phyloP scores from a whole-genome alignment of 2,888 invertebrate species.

The Erebia aethiops region DNA sequence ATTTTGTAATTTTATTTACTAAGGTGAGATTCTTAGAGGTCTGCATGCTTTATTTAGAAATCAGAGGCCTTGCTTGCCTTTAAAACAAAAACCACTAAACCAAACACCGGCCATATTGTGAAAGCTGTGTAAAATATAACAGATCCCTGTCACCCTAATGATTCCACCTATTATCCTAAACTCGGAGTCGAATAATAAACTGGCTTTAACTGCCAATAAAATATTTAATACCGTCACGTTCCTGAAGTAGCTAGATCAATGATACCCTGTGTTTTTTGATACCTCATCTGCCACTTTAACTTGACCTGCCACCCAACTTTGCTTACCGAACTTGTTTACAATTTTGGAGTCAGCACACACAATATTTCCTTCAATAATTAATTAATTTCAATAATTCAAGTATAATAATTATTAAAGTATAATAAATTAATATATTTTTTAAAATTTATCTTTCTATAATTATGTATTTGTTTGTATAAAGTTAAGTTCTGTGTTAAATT shows the following conservation, averaged over 20 bases:
- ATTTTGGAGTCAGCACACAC: conserved; percentile 15
- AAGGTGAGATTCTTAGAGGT: too few relatives aligned
- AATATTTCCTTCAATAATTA: not conserved
- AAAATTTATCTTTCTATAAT: too few relatives aligned
- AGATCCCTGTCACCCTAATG: conserved; percentile 66
- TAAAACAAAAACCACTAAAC: conserved; percentile 16
- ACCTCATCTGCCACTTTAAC: conserved; percentile 49
- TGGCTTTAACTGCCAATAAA: conserved; percentile 76
- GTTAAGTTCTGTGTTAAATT: too few relatives aligned
- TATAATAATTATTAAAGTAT: too few relatives aligned
- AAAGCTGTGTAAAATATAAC: conserved; percentile 50
- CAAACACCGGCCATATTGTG: conserved; percentile 23
- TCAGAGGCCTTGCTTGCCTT: not conserved
- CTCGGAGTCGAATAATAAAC: conserved; percentile 72
- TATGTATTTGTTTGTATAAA: too few relatives aligned
- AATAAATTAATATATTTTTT: too few relatives aligned
- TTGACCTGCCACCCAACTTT: conserved; percentile 42
- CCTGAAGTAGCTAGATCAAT: conserved; percentile 66
- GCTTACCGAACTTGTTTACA: conserved; percentile 13
- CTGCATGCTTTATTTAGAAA: too few relatives aligned
- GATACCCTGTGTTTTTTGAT: conserved; percentile 64
- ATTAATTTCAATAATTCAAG: too few relatives aligned
- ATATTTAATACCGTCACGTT: conserved; percentile 73
- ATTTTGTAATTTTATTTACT: too few relatives aligned
- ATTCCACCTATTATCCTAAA: conserved; percentile 77